Base-by-base conservation (phyloP, 2,888 invertebrate genomes). In the Protodeltote pygarga region DNA sequence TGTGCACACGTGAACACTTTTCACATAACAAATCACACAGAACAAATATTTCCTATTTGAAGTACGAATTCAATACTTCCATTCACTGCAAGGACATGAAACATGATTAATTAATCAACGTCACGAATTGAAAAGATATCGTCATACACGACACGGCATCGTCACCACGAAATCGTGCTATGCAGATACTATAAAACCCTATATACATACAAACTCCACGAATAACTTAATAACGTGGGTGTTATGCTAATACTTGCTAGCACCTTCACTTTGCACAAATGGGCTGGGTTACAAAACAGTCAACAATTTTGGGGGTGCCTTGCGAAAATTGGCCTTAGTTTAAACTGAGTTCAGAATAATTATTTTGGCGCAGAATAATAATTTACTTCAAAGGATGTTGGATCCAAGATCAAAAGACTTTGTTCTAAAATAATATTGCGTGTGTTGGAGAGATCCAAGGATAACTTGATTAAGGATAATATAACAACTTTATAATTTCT, bases 261-360 rank as follows among this genome's bases (percentile, higher is more conserved):
- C 59, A 49, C 55, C 50, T 58, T 48, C 51, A 44, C 41, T 49
- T 64, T 55, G 50, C 37, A 47, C 33, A 60, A 53, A 48, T 50
- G 34, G 47, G 55, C 60, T 41, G 28, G 24, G 8, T 58, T 68
- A 53, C 61, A 60, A 62, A 61, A 72, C 50, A 10, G 25, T 41
- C 28, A 32, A 49, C 48, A 49, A 60, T 59, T 67, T 68, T 59
- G 39, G 64, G n/a, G 52, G 34, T 52, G 50, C 28, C 63, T 68
- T 75, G 55, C 55, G 61, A 66, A 66, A 66, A 65, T 38, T 65
- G 21, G 45, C 61, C 62, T 68, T 60, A 48, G 37, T n/a, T n/a
- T n/a, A 20, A 33, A 45, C 28, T 21, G 42, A 33, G 32, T 50
- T 58, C 47, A 15, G 42, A 41, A 57, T 44, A 23, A 37, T 37